A percentile compares a stretch with the other conserved stretches of the same genome.
phyloP scores from a whole-genome alignment of 2,113 vertebrate genomes.

The Melanocharis versteri region DNA sequence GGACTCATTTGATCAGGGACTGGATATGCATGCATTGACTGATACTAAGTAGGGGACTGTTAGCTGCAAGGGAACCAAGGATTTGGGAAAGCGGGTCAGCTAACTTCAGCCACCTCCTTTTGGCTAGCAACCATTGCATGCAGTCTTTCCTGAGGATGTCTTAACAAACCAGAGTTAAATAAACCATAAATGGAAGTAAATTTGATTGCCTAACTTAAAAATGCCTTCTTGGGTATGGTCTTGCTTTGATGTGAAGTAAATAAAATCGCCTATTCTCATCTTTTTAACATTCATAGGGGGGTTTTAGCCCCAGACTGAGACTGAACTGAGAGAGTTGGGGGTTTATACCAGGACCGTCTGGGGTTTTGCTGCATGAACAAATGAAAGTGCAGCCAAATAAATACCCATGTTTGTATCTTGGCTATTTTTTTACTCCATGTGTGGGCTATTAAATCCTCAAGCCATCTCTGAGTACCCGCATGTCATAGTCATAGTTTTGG shows the following conservation, averaged over 20 bases:
- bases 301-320: neutral
- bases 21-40: neutral
- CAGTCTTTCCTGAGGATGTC: neutral
- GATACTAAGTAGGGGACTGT: neutral
- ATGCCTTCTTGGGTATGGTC: neutral
- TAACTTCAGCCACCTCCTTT: neutral
- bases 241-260: neutral
- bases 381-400: neutral
- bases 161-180: neutral
- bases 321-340: neutral
- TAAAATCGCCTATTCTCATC: accelerated
- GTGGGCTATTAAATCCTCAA: neutral
- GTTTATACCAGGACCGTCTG: neutral
- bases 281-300: neutral
- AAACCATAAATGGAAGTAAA: neutral
- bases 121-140: neutral
- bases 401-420: neutral
- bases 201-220: neutral
- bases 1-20: neutral
- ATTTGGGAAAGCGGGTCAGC: neutral
- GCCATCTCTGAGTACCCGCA: neutral
- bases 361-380: neutral
- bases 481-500: neutral
- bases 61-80: neutral
- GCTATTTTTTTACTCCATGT: neutral